A percentile compares a stretch with the other conserved stretches of the same genome.
phyloP scores from a whole-genome alignment of 1,140 invertebrate genomes.

The Galendromus occidentalis region DNA sequence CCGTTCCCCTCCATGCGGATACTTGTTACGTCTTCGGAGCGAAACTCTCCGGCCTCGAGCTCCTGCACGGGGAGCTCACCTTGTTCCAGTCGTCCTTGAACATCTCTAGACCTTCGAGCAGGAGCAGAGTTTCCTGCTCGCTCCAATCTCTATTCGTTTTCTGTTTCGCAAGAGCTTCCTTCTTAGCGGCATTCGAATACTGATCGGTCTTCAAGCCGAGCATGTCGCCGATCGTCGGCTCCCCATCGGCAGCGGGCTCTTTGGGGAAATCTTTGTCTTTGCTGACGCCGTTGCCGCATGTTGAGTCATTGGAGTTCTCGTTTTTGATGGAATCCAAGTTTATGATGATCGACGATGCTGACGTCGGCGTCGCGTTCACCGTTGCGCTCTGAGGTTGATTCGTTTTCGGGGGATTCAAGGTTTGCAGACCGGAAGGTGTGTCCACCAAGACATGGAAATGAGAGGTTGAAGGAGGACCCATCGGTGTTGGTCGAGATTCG shows the following conservation, averaged over 20 bases:
- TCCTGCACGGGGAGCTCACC: slow-evolving; percentile 31
- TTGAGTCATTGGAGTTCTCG: slow-evolving; percentile 8
- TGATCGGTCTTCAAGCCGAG: slow-evolving; percentile 92
- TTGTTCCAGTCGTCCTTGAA: slow-evolving; percentile 99
- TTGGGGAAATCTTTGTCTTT: slow-evolving; percentile 22
- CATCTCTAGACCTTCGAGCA: slow-evolving; percentile 87
- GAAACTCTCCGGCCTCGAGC: too few relatives aligned
- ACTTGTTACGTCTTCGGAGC: too few relatives aligned
- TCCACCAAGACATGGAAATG: slow-evolving; percentile 97
- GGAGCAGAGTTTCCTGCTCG: slow-evolving; percentile 85
- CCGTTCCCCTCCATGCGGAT: too few relatives aligned
- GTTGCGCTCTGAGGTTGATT: too few relatives aligned
- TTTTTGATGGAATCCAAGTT: not conserved
- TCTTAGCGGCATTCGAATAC: slow-evolving; percentile 34
- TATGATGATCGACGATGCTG: not conserved
- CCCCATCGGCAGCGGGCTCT: slow-evolving; percentile 25
- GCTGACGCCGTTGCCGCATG: slow-evolving; percentile 28
- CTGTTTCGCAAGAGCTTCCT: slow-evolving; percentile 30
- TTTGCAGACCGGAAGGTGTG: slow-evolving; percentile 86
- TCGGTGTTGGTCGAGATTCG: slow-evolving; percentile 79
- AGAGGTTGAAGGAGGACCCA: slow-evolving; percentile 97
- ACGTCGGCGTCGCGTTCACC: too few relatives aligned
- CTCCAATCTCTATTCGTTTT: slow-evolving; percentile 60
- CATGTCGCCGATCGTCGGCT: slow-evolving; percentile 31
- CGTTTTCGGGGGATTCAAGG: slow-evolving; percentile 55